These are phyloP conservation scores for Pseudobourletiella spinata DNA, from an alignment of 1,140 invertebrate species.

Conservation along the genomic window DNA sequence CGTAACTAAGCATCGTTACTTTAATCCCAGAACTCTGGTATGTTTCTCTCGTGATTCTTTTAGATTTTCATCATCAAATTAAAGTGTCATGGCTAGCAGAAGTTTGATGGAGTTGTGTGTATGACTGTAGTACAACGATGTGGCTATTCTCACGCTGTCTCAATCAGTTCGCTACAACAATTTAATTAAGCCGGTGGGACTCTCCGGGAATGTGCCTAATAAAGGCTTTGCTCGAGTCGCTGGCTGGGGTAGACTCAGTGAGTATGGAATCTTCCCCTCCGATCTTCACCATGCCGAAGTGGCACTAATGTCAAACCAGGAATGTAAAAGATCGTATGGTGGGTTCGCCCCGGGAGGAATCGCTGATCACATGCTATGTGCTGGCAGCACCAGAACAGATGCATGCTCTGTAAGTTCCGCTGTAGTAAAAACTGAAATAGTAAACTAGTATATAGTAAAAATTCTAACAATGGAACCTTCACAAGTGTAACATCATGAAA, in stretches of 20 bases:
- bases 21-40: constrained; percentile 29
- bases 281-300: background rate
- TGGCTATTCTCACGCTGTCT: background rate
- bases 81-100: too few relatives aligned
- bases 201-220: background rate
- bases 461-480: too few relatives aligned
- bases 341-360: background rate
- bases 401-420: background rate
- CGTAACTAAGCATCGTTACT: constrained; percentile 23
- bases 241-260: background rate
- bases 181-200: background rate
- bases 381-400: background rate
- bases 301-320: background rate
- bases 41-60: background rate
- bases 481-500: too few relatives aligned
- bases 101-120: too few relatives aligned
- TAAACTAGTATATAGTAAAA: too few relatives aligned
- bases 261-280: background rate
- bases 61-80: background rate
- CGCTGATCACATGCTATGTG: background rate
- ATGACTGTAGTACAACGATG: background rate
- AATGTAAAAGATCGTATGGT: background rate
- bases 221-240: background rate
- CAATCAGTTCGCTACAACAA: background rate
- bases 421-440: too few relatives aligned